Percentiles rank a stretch among this genome's conserved stretches.
phyloP scores from a whole-genome alignment of 2,888 invertebrate species.

The Ecliptopera silaceata region DNA sequence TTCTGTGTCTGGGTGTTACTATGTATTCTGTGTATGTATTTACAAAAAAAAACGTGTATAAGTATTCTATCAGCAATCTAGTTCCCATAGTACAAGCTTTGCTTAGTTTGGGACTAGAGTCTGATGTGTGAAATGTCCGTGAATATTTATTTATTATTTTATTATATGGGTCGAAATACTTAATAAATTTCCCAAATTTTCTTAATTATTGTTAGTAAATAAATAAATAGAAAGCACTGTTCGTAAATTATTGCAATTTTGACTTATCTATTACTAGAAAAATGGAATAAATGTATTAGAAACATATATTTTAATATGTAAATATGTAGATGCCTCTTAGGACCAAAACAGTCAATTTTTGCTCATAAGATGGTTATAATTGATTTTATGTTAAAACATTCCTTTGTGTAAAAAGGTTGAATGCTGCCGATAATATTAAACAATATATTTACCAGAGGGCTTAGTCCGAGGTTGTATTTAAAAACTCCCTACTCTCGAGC shows the following conservation, averaged over 20 bases:
- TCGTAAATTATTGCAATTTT: neutral
- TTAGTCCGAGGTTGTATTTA: no score
- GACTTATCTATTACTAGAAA: neutral
- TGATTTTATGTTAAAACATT: slow-evolving; percentile 7
- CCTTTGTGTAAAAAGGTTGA: neutral
- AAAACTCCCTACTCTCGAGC: no score
- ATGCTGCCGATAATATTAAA: neutral
- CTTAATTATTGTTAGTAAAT: neutral
- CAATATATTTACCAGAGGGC: no score
- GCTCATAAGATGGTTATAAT: slow-evolving; percentile 6
- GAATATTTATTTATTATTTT: no score
- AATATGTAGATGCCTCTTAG: slow-evolving; percentile 1
- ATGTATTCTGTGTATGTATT: no score
- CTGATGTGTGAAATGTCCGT: no score
- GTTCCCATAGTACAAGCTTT: no score
- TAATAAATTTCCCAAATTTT: neutral
- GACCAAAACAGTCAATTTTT: slow-evolving; percentile 21
- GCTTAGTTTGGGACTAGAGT: no score
- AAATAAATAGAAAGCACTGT: neutral
- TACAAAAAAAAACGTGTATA: no score
- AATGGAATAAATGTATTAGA: neutral
- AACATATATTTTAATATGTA: neutral
- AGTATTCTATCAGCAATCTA: no score
- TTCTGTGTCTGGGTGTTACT: no score
- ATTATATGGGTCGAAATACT: neutral